Percentiles rank a stretch among this genome's conserved stretches.
These are phyloP conservation scores for Remorina albescens DNA, from an alignment of 2,797 vertebrate species.

Conservation along the genomic window DNA sequence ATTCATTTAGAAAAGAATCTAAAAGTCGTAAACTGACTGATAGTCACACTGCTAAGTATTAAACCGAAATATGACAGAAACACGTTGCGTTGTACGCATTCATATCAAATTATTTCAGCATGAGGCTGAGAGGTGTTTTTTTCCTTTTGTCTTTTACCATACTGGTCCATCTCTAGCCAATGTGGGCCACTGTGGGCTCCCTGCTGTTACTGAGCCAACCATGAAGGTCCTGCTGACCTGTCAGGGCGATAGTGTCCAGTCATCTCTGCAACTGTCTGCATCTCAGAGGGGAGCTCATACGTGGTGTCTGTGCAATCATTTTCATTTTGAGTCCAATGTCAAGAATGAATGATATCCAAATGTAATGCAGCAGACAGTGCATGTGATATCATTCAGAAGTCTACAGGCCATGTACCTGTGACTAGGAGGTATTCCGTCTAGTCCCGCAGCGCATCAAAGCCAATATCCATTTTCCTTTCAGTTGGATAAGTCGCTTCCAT, in stretches of 20 bases:
- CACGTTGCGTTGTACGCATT: neutral
- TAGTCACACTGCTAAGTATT: neutral
- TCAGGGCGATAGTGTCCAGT: slow-evolving; percentile 55
- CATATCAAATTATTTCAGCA: neutral
- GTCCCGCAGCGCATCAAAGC: slow-evolving; percentile 25
- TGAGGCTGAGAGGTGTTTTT: slow-evolving; percentile 10
- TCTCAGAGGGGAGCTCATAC: slow-evolving; percentile 35
- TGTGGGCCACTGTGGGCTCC: slow-evolving; percentile 16
- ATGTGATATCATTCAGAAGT: slow-evolving; percentile 30
- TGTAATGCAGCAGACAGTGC: slow-evolving; percentile 22
- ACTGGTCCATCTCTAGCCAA: neutral
- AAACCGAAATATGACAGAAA: neutral
- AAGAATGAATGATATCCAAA: slow-evolving; percentile 42
- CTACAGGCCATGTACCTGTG: slow-evolving; percentile 32
- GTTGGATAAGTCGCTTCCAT: slow-evolving; percentile 51
- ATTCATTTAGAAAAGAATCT: neutral
- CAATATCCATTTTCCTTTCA: slow-evolving; percentile 29
- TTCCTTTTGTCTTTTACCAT: neutral
- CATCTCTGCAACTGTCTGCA: slow-evolving; percentile 35
- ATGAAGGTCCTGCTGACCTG: slow-evolving; percentile 63
- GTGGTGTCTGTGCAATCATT: slow-evolving; percentile 7
- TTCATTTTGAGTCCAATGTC: slow-evolving; percentile 11
- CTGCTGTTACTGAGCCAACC: slow-evolving; percentile 63
- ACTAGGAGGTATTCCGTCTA: slow-evolving; percentile 28
- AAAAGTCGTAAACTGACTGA: neutral